A percentile compares a stretch with the other conserved stretches of the same genome.
phyloP scores from a whole-genome alignment of 1,140 invertebrate genomes.

The Cyclina sinensis region DNA sequence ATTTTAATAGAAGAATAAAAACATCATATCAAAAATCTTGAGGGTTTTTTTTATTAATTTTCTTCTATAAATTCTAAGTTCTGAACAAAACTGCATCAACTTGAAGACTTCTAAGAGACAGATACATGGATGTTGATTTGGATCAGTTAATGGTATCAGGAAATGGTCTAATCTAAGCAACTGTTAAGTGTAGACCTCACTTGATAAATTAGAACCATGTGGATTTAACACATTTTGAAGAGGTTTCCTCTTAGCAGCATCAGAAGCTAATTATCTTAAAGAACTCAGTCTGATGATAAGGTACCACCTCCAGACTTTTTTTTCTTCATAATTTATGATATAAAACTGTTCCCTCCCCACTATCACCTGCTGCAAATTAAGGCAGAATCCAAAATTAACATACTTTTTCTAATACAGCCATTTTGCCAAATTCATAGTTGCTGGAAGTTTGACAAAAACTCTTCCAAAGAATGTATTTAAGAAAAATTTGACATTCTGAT shows the following conservation, averaged over 20 bases:
- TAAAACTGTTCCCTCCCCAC: not conserved
- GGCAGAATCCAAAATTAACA: not conserved
- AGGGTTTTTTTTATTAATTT: not conserved
- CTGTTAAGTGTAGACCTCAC: constrained; percentile 30
- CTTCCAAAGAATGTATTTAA: too few relatives aligned
- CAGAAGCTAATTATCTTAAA: constrained; percentile 44
- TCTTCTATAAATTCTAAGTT: not conserved
- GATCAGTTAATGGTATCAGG: not conserved
- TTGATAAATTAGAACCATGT: constrained; percentile 55
- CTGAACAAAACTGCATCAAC: not conserved
- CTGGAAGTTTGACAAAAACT: too few relatives aligned
- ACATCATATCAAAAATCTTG: not conserved
- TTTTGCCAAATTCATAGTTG: not conserved
- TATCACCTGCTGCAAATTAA: constrained; percentile 24
- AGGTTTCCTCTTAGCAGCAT: constrained; percentile 23
- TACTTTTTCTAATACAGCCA: not conserved
- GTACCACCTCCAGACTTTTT: not conserved
- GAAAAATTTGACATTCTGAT: too few relatives aligned
- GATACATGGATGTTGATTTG: not conserved
- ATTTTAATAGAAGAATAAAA: not conserved
- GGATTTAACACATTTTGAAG: constrained; percentile 45
- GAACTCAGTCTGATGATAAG: not conserved
- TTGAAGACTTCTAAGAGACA: not conserved
- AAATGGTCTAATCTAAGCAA: constrained; percentile 1
- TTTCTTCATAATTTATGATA: not conserved